Evolutionary conservation across 2,113 vertebrate species (phyloP).

Genomic region (Cisticola juncidis): DNA sequence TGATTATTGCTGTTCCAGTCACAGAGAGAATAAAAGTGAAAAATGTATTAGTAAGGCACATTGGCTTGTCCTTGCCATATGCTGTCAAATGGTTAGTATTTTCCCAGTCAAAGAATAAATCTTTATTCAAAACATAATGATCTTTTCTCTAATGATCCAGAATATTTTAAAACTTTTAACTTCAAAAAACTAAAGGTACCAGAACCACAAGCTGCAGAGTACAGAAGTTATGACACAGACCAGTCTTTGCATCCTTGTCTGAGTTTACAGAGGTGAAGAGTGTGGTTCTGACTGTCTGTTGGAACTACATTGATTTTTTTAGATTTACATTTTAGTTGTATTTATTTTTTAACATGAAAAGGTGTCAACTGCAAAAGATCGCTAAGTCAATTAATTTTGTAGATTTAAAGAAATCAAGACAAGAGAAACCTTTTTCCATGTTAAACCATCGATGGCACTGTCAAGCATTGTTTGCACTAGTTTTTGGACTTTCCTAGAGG

Average conservation of each 20-base stretch:
- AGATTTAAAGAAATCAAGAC: background rate
- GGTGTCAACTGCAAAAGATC: background rate
- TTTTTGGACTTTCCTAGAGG: background rate
- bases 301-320: background rate
- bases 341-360: background rate
- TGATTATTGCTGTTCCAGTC: background rate
- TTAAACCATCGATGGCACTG: background rate
- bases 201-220: background rate
- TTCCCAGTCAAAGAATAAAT: background rate
- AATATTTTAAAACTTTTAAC: background rate
- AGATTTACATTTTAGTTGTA: background rate
- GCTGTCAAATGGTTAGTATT: background rate
- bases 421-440: background rate
- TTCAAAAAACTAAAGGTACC: background rate
- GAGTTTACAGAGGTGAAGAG: background rate
- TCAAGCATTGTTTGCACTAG: background rate
- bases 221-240: background rate
- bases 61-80: background rate
- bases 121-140: background rate
- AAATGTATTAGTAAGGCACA: background rate
- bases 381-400: background rate
- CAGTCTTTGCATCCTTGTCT: background rate
- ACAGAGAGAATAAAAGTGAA: background rate
- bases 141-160: background rate
- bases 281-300: background rate